Conservation (phyloP, 2,888 invertebrate species). For the Nomada fucata region DNA sequence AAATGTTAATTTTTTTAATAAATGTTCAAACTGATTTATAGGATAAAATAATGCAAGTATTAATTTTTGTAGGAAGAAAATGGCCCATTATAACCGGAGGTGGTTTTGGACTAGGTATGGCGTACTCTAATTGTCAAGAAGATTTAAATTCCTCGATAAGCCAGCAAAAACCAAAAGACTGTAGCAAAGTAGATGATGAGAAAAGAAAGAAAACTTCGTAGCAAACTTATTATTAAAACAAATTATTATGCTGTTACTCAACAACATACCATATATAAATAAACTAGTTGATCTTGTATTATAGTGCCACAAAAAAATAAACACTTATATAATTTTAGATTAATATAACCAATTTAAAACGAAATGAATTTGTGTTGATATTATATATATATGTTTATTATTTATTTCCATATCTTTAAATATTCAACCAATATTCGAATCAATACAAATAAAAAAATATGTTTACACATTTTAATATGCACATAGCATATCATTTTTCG, state of each 20-base stretch:
- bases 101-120: slow-evolving; percentile 96
- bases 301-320: slow-evolving; percentile 66
- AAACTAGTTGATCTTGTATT: slow-evolving; percentile 72
- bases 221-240: slow-evolving; percentile 40
- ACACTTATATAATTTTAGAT: slow-evolving; percentile 52
- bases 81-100: slow-evolving; percentile 96
- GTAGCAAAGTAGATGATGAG: slow-evolving; percentile 66
- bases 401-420: not conserved
- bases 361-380: not conserved
- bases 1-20: not conserved
- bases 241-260: slow-evolving; percentile 61
- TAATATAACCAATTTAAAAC: slow-evolving; percentile 11
- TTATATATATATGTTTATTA: slow-evolving; percentile 15
- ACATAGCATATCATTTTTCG: no score
- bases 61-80: slow-evolving; percentile 87
- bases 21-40: not conserved
- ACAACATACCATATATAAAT: slow-evolving; percentile 71
- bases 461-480: no score
- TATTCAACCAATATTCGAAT: no score
- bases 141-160: slow-evolving; percentile 85
- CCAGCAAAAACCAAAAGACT: slow-evolving; percentile 64
- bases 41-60: not conserved
- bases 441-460: no score
- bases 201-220: slow-evolving; percentile 62
- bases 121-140: slow-evolving; percentile 94